These are phyloP conservation scores for rabbit (Oryctolagus cuniculus) DNA, from an alignment of 2,113 vertebrate species.

Conservation along the genomic window mOryCun1.1 NC_091432.1:14606001-14606500, in stretches of 20 bases:
- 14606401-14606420: neutral
- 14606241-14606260: neutral
- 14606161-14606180: no score
- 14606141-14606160: no score
- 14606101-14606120: no score
- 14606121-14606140: no score
- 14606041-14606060: no score
- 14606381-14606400: neutral
- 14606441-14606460: neutral
- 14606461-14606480: accelerated
- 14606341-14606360: neutral
- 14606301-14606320: neutral
- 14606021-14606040: no score
- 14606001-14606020: no score
- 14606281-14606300: neutral
- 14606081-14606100: no score
- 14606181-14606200: no score
- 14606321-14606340: neutral
- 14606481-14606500: neutral
- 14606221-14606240: neutral
- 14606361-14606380: neutral
- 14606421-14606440: neutral
- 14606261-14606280: neutral
- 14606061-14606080: no score
- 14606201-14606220: no score